Conservation (phyloP, 2,113 vertebrate species). For the Misgurnus mizolepis region DNA sequence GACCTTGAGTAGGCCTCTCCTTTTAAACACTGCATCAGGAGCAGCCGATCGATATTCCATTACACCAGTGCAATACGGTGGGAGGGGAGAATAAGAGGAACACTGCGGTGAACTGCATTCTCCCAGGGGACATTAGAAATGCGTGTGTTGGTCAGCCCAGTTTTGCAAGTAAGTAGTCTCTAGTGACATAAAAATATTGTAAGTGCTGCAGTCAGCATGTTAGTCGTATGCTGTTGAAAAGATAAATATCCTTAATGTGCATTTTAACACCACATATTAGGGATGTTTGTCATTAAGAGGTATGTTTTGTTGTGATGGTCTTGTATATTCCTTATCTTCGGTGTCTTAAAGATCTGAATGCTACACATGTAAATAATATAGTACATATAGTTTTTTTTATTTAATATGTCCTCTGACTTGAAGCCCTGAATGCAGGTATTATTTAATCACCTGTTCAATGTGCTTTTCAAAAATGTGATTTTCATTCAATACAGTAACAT, state of each 20-base stretch:
- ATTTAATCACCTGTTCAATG: too few species aligned
- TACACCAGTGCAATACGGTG: constrained; percentile 68
- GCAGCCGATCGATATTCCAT: constrained; percentile 80
- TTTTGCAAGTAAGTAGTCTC: constrained; percentile 44
- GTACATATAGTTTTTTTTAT: too few species aligned
- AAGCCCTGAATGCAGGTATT: too few species aligned
- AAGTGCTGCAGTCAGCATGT: constrained; percentile 23
- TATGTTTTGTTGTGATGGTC: neutral
- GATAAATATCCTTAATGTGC: neutral
- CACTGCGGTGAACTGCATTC: constrained; percentile 73
- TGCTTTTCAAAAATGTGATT: too few species aligned
- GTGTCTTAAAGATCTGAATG: too few species aligned
- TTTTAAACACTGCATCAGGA: constrained; percentile 72
- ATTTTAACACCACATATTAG: neutral
- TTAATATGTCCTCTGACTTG: too few species aligned
- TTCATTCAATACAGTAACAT: too few species aligned
- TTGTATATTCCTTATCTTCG: neutral
- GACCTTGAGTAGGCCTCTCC: constrained; percentile 71
- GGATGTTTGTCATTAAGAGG: neutral
- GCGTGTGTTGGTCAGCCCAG: neutral
- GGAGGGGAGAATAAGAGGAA: constrained; percentile 58
- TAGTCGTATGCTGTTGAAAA: neutral
- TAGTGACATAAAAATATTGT: constrained; percentile 28
- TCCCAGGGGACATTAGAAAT: neutral
- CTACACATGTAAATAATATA: neutral